Conservation (phyloP, 1,140 invertebrate genomes). For the Camponotus pennsylvanicus region DNA sequence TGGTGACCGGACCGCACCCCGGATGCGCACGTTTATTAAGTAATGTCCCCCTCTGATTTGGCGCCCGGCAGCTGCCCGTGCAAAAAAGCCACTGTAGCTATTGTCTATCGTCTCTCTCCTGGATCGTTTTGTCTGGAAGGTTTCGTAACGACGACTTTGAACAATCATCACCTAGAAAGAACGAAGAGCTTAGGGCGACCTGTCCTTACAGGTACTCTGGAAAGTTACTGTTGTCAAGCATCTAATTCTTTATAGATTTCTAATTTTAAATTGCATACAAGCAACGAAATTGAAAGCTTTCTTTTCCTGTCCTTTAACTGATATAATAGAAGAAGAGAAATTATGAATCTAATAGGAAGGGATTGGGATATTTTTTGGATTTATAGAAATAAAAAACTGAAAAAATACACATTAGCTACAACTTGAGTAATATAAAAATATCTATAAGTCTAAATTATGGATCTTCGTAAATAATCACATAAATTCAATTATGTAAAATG, state of each 20-base stretch:
- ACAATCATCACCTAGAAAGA: constrained; percentile 36
- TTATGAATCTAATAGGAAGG: background rate
- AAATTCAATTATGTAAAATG: background rate
- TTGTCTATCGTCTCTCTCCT: constrained; percentile 74
- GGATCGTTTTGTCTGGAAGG: constrained; percentile 45
- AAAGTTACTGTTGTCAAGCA: constrained; percentile 18
- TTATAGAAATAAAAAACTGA: background rate
- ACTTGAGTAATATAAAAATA: background rate
- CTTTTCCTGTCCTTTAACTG: background rate
- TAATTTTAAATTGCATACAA: background rate
- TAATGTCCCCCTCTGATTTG: constrained; percentile 79
- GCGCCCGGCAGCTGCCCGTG: constrained; percentile 75
- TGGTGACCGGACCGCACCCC: constrained; percentile 84
- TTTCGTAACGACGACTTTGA: constrained; percentile 64
- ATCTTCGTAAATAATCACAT: no score
- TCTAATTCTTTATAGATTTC: constrained; percentile 4
- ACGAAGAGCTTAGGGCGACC: background rate
- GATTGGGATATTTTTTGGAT: background rate
- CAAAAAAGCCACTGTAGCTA: constrained; percentile 80
- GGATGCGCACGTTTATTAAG: constrained; percentile 83
- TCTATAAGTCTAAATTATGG: background rate
- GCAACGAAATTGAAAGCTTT: background rate
- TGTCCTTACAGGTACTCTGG: constrained; percentile 38
- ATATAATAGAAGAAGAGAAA: background rate
- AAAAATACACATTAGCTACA: background rate